Percentiles rank a stretch among this genome's conserved stretches.
Conservation (phyloP, 2,888 invertebrate genomes). For the Tromatobia lineatoria region DNA sequence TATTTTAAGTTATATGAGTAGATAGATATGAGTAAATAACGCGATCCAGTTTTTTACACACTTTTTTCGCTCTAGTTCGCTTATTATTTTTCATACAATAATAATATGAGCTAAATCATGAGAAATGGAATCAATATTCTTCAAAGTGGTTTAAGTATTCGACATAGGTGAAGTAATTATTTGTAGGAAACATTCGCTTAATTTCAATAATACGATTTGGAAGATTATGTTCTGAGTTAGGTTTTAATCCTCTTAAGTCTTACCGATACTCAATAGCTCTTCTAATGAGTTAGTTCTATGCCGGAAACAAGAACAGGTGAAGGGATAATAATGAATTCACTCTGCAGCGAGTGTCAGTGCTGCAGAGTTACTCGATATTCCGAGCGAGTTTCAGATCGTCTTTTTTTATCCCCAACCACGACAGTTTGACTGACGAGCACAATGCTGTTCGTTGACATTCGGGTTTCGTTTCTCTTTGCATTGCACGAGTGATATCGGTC, state of each 20-base stretch:
- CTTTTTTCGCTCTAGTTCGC: too few relatives aligned
- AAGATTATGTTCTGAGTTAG: neutral
- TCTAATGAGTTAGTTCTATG: neutral
- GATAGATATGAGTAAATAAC: too few relatives aligned
- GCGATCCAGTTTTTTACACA: too few relatives aligned
- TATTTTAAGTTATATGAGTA: too few relatives aligned
- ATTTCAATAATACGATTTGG: neutral
- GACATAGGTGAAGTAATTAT: neutral
- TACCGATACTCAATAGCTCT: neutral
- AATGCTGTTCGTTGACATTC: conserved; percentile 21
- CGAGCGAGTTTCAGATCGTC: conserved; percentile 30
- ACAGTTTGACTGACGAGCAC: conserved; percentile 44
- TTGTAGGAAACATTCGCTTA: neutral
- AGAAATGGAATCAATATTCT: too few relatives aligned
- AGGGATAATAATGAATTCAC: conserved; percentile 39
- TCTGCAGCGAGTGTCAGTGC: conserved; percentile 6
- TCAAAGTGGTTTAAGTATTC: neutral
- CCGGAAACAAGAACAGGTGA: neutral
- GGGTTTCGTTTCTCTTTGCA: conserved; percentile 34
- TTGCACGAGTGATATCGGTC: conserved; percentile 15
- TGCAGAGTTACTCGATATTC: conserved; percentile 42
- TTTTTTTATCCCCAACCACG: conserved; percentile 7
- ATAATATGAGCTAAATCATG: too few relatives aligned
- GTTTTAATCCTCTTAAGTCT: neutral
- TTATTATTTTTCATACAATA: neutral